Percentiles rank a stretch among this genome's conserved stretches.
Conservation (phyloP, 2,888 invertebrate species). For the Rhaphigaster nebulosa region DNA sequence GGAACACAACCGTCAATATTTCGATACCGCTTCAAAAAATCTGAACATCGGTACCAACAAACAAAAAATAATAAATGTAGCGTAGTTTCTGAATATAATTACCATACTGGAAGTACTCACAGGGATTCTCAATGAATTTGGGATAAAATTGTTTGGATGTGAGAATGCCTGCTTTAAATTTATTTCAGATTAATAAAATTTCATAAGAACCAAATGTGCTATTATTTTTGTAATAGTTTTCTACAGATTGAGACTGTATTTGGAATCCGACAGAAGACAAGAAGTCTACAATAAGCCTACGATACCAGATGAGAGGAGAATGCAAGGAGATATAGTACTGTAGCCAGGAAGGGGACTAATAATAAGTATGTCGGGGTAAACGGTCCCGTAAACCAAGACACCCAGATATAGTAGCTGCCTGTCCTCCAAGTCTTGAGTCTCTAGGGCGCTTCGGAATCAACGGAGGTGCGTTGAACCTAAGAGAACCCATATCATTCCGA, state of each 20-base stretch:
- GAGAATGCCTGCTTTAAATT: no score
- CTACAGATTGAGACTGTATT: not conserved
- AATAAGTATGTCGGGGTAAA: slow-evolving; percentile 44
- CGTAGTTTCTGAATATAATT: no score
- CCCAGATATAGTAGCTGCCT: not conserved
- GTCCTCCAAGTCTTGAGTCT: not conserved
- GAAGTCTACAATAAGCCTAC: not conserved
- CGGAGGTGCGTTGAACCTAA: not conserved
- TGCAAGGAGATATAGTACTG: not conserved
- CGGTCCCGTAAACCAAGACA: slow-evolving; percentile 32
- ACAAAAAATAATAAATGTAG: no score
- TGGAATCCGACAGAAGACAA: not conserved
- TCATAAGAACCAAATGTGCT: no score
- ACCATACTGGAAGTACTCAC: no score
- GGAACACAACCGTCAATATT: no score
- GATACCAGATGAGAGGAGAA: not conserved
- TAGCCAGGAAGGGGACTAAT: slow-evolving; percentile 6
- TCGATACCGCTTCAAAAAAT: no score
- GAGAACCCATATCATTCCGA: not conserved
- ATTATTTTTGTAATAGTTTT: no score
- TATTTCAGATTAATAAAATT: no score
- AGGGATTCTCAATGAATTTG: no score
- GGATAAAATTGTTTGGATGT: no score
- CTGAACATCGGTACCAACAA: no score
- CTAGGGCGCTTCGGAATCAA: not conserved